phyloP scores from a whole-genome alignment of 2,888 invertebrate species.

The Adelphocoris suturalis region DNA sequence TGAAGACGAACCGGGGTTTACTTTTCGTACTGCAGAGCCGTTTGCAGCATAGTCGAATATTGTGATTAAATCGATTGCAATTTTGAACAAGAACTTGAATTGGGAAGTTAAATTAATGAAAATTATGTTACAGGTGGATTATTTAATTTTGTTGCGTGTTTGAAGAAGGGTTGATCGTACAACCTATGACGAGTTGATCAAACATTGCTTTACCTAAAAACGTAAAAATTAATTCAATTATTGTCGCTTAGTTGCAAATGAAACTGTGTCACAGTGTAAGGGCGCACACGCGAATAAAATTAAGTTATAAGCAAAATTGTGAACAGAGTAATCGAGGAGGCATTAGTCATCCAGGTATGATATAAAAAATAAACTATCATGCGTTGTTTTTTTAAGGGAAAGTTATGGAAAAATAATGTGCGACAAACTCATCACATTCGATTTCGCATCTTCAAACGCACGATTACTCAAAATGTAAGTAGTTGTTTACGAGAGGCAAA shows the following conservation, averaged over 20 bases:
- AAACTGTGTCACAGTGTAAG: too few species aligned
- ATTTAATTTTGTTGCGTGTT: background rate
- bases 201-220: background rate
- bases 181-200: background rate
- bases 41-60: background rate
- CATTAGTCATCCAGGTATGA: too few species aligned
- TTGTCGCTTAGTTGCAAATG: too few species aligned
- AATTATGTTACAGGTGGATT: background rate
- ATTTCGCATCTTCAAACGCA: background rate
- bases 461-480: background rate
- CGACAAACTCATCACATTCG: background rate
- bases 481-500: background rate
- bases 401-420: background rate
- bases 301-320: too few species aligned
- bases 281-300: too few species aligned
- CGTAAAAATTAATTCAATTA: background rate
- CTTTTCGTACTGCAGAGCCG: background rate
- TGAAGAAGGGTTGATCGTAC: background rate
- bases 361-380: too few species aligned
- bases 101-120: background rate
- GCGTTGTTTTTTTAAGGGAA: too few species aligned
- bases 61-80: background rate
- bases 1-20: background rate
- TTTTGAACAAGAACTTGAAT: conserved; percentile 6
- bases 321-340: too few species aligned